Base-by-base conservation (phyloP, 2,113 vertebrate species). In the Paracanthobrama guichenoti region DNA sequence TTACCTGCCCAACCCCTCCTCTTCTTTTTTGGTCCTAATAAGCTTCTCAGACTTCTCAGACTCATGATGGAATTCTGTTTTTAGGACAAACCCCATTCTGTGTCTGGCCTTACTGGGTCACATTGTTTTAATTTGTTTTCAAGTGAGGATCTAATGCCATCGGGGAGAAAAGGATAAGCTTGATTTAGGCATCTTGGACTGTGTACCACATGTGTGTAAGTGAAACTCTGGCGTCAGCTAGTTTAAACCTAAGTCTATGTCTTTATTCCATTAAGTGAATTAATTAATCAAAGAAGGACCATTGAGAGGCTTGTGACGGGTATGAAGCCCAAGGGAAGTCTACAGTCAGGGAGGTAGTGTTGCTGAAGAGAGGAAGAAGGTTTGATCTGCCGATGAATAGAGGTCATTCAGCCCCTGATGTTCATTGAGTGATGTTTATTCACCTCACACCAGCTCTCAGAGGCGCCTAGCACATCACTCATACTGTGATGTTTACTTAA, bases 181-280 rank as follows among this genome's bases (percentile, higher is more conserved):
- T 80, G 78, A 82, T 39, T 48, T 60, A 76, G 64, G 75, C 72
- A 74, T 31, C 57, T 75, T 48, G 79, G 28, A 78, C 77, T 69
- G 53, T 24, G 26, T 26, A 31, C 64, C 71, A 84, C 81, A 84
- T 67, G 24, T 69, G n/a, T 64, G 84, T 39, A 71, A 79, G 69
- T 60, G 81, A 87, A 82, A 26, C 57, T 57, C 79, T 86, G 85
- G 87, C 86, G 85, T 89, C 84, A 88, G 82, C 71, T 62, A 44
- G 46, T 84, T 85, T 79, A 84, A 89, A 86, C 78, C 84, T 75
- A 88, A 90, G 82, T 35, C 44, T 31, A 72, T 86, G 84, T 81
- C 87, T 88, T 91, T 82, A 88, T 90, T 91, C 89, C 91, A 92
- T 92, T 90, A 92, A 91, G 87, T 89, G 84, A 81, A 89, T 87